Base-by-base conservation (phyloP, 2,113 vertebrate species). In the Phycodurus eques region DNA sequence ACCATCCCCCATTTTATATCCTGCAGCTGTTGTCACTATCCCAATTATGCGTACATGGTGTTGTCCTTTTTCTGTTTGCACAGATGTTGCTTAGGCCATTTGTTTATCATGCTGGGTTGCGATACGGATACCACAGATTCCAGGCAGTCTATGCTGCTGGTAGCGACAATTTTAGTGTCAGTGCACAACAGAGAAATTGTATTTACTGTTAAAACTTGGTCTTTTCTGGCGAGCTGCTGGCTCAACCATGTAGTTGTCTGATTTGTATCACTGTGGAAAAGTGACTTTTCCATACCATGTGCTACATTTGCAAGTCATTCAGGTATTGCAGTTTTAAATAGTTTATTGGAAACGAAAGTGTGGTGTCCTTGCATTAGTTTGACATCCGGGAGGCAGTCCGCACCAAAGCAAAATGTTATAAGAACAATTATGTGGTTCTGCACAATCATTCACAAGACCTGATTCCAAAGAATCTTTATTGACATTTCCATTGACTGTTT, bases 1-100 rank as follows among this genome's bases (percentile, higher is more conserved):
- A 62, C 43, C 62, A 62, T 5, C 39, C 77, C 68, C 70, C 69
- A 2, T 62, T 66, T 76, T 79, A 46, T 57, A 43, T 73, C 65
- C 51, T 39, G 68, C 71, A 73, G 54, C 62, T 69, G 70, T 61
- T 64, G 20, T 63, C 7, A 8, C 57, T 39, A 14, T 47, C 33
- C 53, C 51, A 60, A 39, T 56, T 44, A 49, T 59, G 56, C 70
- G 43, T 53, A 19, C 11, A 33, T 31, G 51, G 8, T 73, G 73
- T 82, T 86, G 77, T 77, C 67, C 31, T 20, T 22, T 54, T 70
- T 64, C 14, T 70, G 39, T 90, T 90, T 90, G 74, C 78, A 90
- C 84, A 91, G 83, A 86, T 91, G 88, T 85, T 67, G 74, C 69
- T 75, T 39, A 22, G 74, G 67, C n/a, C 68, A 63, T 78, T 88